These are phyloP conservation scores for Aurelia aurita DNA, from an alignment of 30 jellyfish, hydroid and myxozoan genomes.

Conservation along the genomic window DNA sequence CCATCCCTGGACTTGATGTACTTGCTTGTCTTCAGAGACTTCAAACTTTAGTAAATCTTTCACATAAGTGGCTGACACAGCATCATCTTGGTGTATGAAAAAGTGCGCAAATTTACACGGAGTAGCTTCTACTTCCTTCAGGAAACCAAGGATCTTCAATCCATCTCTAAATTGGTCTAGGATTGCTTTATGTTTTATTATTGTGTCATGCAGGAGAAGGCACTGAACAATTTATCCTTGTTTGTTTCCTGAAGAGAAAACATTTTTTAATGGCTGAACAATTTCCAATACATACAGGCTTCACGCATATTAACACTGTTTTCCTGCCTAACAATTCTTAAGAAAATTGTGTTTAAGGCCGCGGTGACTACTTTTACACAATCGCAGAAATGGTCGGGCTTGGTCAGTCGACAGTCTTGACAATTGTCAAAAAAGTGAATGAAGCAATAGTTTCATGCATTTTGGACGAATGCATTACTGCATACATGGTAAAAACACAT, in stretches of 20 bases:
- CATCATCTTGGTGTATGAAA: constrained; percentile 24
- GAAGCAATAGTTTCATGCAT: constrained; percentile 28
- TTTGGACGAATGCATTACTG: neutral
- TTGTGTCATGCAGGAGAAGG: constrained; percentile 34
- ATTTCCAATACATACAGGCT: constrained; percentile 2
- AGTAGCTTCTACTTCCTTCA: constrained; percentile 18
- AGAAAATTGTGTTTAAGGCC: constrained; percentile 16
- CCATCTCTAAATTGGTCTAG: constrained; percentile 35
- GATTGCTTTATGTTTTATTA: constrained; percentile 12
- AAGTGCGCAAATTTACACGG: constrained; percentile 1
- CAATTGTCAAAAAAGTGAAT: constrained; percentile 14
- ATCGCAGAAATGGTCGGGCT: constrained; percentile 41
- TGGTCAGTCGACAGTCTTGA: constrained; percentile 19
- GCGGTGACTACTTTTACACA: constrained; percentile 26
- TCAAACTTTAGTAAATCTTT: constrained; percentile 22
- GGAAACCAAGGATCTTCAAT: constrained; percentile 16
- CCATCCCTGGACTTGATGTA: constrained; percentile 23
- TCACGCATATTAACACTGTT: neutral
- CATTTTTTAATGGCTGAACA: neutral
- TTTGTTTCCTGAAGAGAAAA: neutral
- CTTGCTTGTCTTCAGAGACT: constrained; percentile 20
- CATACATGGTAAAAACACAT: neutral
- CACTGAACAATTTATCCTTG: constrained; percentile 29
- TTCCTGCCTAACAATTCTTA: no score
- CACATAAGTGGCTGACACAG: constrained; percentile 22